Evolutionary conservation across 1,140 invertebrate species (phyloP).

Genomic region (Choristoneura fumiferana): DNA sequence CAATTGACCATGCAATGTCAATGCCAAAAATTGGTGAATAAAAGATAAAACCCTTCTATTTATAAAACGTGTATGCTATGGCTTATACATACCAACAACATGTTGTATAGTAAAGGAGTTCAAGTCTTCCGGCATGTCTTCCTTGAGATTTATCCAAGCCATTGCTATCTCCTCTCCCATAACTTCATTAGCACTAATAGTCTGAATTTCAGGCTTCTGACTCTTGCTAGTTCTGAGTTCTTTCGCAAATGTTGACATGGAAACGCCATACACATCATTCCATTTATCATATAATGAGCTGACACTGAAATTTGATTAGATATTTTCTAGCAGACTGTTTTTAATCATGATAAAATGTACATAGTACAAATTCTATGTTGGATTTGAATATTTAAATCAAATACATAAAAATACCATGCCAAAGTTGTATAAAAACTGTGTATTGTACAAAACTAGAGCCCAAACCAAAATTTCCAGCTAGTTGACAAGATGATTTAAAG

Average conservation of each 20-base stretch:
- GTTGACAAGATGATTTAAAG: too few species aligned
- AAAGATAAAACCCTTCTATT: too few species aligned
- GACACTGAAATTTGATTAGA: slow-evolving; percentile 68
- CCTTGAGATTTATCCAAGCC: slow-evolving; percentile 80
- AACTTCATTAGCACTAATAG: slow-evolving; percentile 71
- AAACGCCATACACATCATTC: slow-evolving; percentile 79
- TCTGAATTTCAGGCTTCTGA: slow-evolving; percentile 78
- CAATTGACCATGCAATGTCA: too few species aligned
- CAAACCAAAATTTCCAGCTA: too few species aligned
- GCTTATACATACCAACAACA: slow-evolving; percentile 56
- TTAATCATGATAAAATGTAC: too few species aligned
- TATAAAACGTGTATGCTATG: neutral
- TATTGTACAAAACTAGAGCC: too few species aligned
- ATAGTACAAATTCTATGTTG: too few species aligned
- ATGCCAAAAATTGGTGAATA: too few species aligned
- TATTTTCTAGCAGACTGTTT: too few species aligned
- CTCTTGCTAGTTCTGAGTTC: slow-evolving; percentile 75
- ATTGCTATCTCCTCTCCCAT: slow-evolving; percentile 78
- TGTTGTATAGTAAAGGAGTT: slow-evolving; percentile 59
- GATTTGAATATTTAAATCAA: too few species aligned
- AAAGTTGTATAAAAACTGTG: too few species aligned
- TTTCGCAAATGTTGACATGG: slow-evolving; percentile 77
- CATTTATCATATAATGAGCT: slow-evolving; percentile 82
- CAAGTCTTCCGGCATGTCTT: slow-evolving; percentile 76
- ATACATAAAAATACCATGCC: too few species aligned